Base-by-base conservation (phyloP, 1,140 invertebrate species). In the Ceratina australensis region DNA sequence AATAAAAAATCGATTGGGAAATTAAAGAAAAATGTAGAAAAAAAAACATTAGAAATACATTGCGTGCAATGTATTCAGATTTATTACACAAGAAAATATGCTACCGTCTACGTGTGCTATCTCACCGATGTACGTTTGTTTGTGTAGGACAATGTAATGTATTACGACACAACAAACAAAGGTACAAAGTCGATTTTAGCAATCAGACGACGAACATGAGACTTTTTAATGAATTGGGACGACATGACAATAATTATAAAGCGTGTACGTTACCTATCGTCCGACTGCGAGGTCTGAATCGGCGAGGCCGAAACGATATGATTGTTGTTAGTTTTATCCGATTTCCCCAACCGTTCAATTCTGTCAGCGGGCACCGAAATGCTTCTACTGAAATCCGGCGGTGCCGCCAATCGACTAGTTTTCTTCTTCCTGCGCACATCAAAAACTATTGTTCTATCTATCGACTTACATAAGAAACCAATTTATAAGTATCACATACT, bases 311-410 rank as follows among this genome's bases (percentile, higher is more conserved):
- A 75, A 49, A 87, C 79, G 15, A 88, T 85, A 16, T 90, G 87
- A 79, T 87, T 83, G 71, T 86, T 89, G 22, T 87, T 90, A 1
- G 84, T 86, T 81, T 90, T 86, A 64, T 92, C 90, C 54, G 74
- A 86, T 86, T 89, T 92, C 0, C 86, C 85, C n/a, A 88, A 68
- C 22, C 87, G 88, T 72, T 92, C 92, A 20, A 94, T 86, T 87
- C 94, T 93, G 82, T 97, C 96, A 0, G 95, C 96, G 1, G 97
- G 97, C 42, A 97, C 96, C 0, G 97, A 98, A 78, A 97, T 95
- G 89, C 97, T 98, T 59, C 97, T 93, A 87, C 94, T 96, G 84
- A 97, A 96, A 83, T 97, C 96, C 33, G 95, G 94, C 63, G 94
- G 94, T 18, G 93, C 87, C 2, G 88, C 91, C 20, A 95, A 87